phyloP scores from a whole-genome alignment of 2,113 vertebrate species.

The Spea multiplicata region DNA sequence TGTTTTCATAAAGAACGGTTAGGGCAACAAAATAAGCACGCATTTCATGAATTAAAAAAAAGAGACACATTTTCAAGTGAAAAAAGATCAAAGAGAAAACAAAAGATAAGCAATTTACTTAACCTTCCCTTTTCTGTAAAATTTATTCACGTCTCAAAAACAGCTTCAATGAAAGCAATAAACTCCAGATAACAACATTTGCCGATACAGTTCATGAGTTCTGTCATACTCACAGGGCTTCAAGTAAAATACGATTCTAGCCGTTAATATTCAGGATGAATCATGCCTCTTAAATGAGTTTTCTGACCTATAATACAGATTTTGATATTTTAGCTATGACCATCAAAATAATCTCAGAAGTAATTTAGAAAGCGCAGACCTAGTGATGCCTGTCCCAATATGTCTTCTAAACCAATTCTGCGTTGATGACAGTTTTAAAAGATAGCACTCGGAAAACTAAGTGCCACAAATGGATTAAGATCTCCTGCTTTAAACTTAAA shows the following conservation, averaged over 20 bases:
- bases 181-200: slow-evolving; percentile 21
- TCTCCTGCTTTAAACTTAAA: slow-evolving; percentile 19
- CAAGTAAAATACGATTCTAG: slow-evolving; percentile 24
- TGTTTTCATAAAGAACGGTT: not conserved
- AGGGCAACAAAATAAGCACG: slow-evolving; percentile 27
- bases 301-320: slow-evolving; percentile 41
- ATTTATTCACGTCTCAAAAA: slow-evolving; percentile 27
- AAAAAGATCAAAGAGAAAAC: slow-evolving; percentile 20
- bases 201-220: slow-evolving; percentile 27
- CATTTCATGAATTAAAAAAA: slow-evolving; percentile 24
- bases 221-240: slow-evolving; percentile 35
- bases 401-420: slow-evolving; percentile 47
- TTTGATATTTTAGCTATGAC: slow-evolving; percentile 42
- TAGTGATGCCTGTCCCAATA: slow-evolving; percentile 65
- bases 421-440: slow-evolving; percentile 16
- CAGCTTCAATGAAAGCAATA: slow-evolving; percentile 27
- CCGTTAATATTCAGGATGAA: slow-evolving; percentile 43
- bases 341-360: slow-evolving; percentile 32
- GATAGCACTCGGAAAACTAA: slow-evolving; percentile 25
- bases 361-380: slow-evolving; percentile 31
- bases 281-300: slow-evolving; percentile 43
- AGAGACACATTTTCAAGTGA: not conserved
- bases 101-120: slow-evolving; percentile 36
- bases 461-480: slow-evolving; percentile 31
- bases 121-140: slow-evolving; percentile 31